phyloP scores from a whole-genome alignment of 2,113 vertebrate genomes.

The Canis aureus region DNA sequence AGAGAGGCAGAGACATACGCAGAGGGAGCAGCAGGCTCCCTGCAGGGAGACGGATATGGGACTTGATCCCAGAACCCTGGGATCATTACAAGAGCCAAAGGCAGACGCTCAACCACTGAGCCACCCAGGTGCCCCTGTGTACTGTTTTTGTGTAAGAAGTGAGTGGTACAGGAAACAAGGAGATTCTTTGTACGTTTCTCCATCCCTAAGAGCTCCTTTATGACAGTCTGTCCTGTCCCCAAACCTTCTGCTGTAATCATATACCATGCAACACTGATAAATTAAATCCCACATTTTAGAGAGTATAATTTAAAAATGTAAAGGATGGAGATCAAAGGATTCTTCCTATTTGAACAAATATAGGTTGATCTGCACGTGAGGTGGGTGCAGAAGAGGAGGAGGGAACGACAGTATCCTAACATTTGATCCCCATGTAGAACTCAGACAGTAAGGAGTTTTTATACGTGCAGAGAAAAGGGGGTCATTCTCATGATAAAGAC shows the following conservation, averaged over 20 bases:
- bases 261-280: background rate
- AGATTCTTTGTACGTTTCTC: background rate
- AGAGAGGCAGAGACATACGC: too few species aligned
- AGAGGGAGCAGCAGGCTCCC: too few species aligned
- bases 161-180: background rate
- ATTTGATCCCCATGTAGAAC: background rate
- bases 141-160: background rate
- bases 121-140: background rate
- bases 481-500: conserved; percentile 1
- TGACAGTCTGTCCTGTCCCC: background rate
- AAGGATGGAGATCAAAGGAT: conserved; percentile 10
- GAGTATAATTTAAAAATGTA: background rate
- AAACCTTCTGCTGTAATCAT: background rate
- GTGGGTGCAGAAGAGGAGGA: background rate
- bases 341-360: conserved; percentile 16
- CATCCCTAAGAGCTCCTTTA: background rate
- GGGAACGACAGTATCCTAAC: background rate
- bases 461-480: background rate
- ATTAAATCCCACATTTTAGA: conserved; percentile 30
- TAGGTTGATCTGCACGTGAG: background rate
- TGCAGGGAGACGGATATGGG: too few species aligned
- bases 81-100: too few species aligned
- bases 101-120: too few species aligned
- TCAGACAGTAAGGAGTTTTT: background rate
- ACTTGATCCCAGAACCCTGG: too few species aligned